These are phyloP conservation scores for Pelusios castaneus DNA, from an alignment of 2,113 vertebrate species.

Conservation along the genomic window DNA sequence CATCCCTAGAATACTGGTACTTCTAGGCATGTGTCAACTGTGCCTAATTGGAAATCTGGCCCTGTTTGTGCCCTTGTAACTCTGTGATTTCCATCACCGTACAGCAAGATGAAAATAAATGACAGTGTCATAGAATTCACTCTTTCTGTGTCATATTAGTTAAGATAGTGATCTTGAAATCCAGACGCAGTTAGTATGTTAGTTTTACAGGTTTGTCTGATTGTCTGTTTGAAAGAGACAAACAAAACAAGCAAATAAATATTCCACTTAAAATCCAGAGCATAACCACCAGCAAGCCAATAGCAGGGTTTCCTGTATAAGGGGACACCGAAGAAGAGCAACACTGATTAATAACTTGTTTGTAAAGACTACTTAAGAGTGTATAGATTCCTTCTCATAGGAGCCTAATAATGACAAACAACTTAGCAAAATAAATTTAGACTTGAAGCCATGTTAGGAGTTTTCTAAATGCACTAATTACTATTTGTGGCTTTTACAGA, in stretches of 20 bases:
- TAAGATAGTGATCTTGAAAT: background rate
- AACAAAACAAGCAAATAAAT: background rate
- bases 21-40: no score
- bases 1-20: no score
- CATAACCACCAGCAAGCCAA: background rate
- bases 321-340: background rate
- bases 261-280: background rate
- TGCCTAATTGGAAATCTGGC: no score
- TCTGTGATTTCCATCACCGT: background rate
- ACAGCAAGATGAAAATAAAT: background rate
- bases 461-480: background rate
- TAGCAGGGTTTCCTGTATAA: background rate
- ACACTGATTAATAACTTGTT: background rate
- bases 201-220: background rate
- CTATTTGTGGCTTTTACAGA: slow-evolving; percentile 32
- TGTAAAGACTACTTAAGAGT: background rate
- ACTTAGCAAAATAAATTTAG: background rate
- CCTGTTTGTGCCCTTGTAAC: background rate
- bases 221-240: background rate
- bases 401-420: background rate
- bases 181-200: background rate
- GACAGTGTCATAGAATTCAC: background rate
- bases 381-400: background rate
- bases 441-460: background rate
- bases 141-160: background rate